Evolutionary conservation across 1,140 invertebrate species (phyloP).

Genomic region (Orius insidiosus): DNA sequence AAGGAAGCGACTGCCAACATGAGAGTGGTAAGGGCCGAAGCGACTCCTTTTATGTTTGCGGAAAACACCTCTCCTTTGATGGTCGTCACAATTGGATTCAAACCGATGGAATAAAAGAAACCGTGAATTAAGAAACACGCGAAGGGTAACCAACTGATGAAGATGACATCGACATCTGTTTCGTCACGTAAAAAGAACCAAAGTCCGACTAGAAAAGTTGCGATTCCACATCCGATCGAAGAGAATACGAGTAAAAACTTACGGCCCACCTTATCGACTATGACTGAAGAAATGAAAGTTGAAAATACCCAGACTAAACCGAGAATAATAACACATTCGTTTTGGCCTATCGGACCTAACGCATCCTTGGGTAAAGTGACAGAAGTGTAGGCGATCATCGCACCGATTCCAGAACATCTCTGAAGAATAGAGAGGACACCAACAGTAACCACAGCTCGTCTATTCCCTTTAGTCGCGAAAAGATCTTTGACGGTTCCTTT

Average conservation of each 20-base stretch:
- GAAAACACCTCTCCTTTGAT: slow-evolving; percentile 18
- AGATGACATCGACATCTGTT: neutral
- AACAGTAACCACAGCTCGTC: slow-evolving; percentile 18
- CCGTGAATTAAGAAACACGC: slow-evolving; percentile 15
- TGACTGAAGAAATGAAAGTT: slow-evolving; percentile 10
- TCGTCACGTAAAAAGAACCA: slow-evolving; percentile 14
- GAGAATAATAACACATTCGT: slow-evolving; percentile 17
- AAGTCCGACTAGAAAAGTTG: slow-evolving; percentile 12
- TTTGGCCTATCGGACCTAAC: slow-evolving; percentile 6
- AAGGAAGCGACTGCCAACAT: slow-evolving; percentile 26
- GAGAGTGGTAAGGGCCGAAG: slow-evolving; percentile 15
- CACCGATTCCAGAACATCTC: slow-evolving; percentile 18
- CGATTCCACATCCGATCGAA: slow-evolving; percentile 12
- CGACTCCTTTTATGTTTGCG: slow-evolving; percentile 15
- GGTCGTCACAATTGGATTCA: slow-evolving; percentile 16
- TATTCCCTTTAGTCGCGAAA: slow-evolving; percentile 13
- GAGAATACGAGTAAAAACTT: slow-evolving; percentile 33
- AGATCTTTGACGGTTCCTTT: slow-evolving; percentile 17
- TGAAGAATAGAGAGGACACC: slow-evolving; percentile 19
- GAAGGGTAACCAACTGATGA: slow-evolving; percentile 16
- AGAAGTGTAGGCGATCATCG: slow-evolving; percentile 20
- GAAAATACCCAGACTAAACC: slow-evolving; percentile 20
- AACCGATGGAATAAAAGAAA: slow-evolving; percentile 16
- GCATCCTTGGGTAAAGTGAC: slow-evolving; percentile 19
- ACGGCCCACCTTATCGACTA: slow-evolving; percentile 28